Conservation (phyloP, 1,140 invertebrate genomes). For the Pogonognathellus flavescens region DNA sequence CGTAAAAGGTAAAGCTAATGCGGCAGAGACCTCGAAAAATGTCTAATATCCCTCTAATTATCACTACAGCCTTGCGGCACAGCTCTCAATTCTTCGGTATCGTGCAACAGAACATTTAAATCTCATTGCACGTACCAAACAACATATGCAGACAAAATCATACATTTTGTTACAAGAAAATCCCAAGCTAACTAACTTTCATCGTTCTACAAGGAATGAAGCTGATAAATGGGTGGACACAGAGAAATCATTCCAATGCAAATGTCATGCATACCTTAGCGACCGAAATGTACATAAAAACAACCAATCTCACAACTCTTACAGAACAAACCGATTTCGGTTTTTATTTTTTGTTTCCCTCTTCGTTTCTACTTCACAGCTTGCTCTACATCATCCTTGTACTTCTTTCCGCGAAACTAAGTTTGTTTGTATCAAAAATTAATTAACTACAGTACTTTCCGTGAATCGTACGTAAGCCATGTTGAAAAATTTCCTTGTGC, state of each 20-base stretch:
- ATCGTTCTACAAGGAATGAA: background rate
- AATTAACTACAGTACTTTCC: constrained; percentile 6
- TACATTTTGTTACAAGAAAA: too few relatives aligned
- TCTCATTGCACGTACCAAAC: background rate
- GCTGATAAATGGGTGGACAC: background rate
- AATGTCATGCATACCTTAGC: background rate
- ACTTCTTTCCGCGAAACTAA: background rate
- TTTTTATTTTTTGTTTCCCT: background rate
- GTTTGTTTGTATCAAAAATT: background rate
- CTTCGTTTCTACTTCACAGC: background rate
- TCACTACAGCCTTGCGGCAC: background rate
- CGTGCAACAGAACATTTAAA: constrained; percentile 17
- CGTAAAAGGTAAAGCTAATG: background rate
- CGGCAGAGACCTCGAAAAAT: background rate
- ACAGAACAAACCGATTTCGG: background rate
- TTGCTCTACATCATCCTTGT: background rate
- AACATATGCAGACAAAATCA: background rate
- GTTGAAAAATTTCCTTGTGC: constrained; percentile 12
- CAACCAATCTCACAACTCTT: background rate
- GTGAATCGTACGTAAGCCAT: constrained; percentile 20
- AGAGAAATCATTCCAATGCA: background rate
- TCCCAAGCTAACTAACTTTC: background rate
- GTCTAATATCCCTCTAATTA: constrained; percentile 34
- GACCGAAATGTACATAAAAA: constrained; percentile 18
- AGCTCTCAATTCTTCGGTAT: constrained; percentile 15